These are phyloP conservation scores for Pachypeltis micranthus DNA, from an alignment of 1,140 invertebrate species.

Conservation along the genomic window DNA sequence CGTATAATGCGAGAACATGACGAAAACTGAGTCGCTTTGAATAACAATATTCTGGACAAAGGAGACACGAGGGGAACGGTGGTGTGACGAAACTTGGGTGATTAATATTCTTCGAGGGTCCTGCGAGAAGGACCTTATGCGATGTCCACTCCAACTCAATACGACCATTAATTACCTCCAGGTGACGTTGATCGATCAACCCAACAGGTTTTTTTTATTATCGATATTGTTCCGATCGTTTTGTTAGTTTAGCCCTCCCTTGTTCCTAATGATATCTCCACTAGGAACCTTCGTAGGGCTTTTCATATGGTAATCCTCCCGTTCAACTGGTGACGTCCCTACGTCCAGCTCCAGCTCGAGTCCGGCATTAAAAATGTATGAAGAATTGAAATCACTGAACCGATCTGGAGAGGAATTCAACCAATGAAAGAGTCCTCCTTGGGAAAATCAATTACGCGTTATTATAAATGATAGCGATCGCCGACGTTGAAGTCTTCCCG, in stretches of 20 bases:
- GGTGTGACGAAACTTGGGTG: constrained; percentile 8
- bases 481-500: no score
- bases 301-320: constrained; percentile 12
- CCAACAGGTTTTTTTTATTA: constrained; percentile 16
- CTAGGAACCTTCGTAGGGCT: not conserved
- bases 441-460: no score
- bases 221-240: constrained; percentile 15
- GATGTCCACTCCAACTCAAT: constrained; percentile 10
- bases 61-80: not conserved
- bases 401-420: no score
- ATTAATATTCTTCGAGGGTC: constrained; percentile 11
- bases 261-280: constrained; percentile 10
- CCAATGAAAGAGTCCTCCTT: no score
- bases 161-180: constrained; percentile 9
- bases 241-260: constrained; percentile 6
- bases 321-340: not conserved
- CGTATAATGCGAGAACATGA: not conserved
- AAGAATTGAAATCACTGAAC: no score
- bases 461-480: no score
- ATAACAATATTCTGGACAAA: constrained; percentile 4
- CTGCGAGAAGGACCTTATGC: not conserved
- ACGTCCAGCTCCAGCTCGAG: not conserved
- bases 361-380: not conserved
- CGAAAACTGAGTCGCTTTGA: not conserved
- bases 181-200: constrained; percentile 16